Base-by-base conservation (phyloP, 2,888 invertebrate genomes). In the Polymixis lichenea region DNA sequence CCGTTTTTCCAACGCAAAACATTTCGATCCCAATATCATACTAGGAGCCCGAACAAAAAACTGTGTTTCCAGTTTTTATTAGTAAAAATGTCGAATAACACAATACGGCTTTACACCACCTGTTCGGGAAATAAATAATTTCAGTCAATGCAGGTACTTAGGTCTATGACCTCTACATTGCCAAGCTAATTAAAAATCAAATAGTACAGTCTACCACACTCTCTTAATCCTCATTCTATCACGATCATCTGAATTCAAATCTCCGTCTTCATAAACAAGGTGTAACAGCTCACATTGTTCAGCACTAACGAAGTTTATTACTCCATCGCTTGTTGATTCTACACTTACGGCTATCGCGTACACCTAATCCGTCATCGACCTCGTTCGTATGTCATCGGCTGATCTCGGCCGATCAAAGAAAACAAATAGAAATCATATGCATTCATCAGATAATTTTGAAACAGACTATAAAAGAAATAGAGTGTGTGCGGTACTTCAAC, bases 291-390 rank as follows among this genome's bases (percentile, higher is more conserved):
- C 15, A 62, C 71, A 74, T 32, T 51, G 64, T 81, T 61, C 43
- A 82, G 43, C 51, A 69, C 51, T 83, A 82, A 80, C 80, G 61
- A 82, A 80, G 80, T 87, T 84, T 85, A 79, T 85, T 70, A 82
- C 77, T 67, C 64, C 55, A 81, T 82, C 72, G 80, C 80, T 72
- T 75, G 83, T 83, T 88, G 80, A 82, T 77, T 79, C 72, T 61
- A 77, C 80, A 84, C 83, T 88, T 86, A 67, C 32, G 17, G 17
- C 32, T 67, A 11, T n/a, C 11, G n/a, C n/a, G 67, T 38, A 55
- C 67, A 38, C n/a, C 11, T 38, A 38, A 55, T 55, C 32, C 38
- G 19, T 38, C 32, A n/a, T 28, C 15, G 51, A 6, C 11, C 32
- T 19, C 11, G 11, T 7, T n/a, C 53, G 51, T 28, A 28, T 5